These are phyloP conservation scores for Sebastes melanostomus DNA, from an alignment of 2,797 vertebrate genomes.

Conservation along the genomic window DNA sequence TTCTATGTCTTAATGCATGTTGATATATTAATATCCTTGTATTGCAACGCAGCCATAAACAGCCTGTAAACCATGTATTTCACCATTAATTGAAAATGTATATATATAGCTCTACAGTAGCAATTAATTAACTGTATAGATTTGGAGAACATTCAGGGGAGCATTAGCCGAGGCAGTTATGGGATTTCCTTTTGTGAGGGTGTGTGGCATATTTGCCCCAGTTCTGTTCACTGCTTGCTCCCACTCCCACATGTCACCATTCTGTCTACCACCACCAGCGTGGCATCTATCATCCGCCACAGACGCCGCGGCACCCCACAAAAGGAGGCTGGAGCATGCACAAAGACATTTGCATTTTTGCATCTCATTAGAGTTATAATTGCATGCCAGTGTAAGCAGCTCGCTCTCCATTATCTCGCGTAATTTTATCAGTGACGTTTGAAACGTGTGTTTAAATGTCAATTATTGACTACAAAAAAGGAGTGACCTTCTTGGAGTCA, in stretches of 20 bases:
- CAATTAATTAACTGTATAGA: slow-evolving; percentile 75
- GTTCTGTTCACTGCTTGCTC: slow-evolving; percentile 82
- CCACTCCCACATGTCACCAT: slow-evolving; percentile 86
- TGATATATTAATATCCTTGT: neutral
- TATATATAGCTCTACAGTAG: slow-evolving; percentile 29
- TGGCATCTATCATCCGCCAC: slow-evolving; percentile 92
- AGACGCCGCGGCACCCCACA: slow-evolving; percentile 87
- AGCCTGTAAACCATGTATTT: neutral
- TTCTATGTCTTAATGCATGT: neutral
- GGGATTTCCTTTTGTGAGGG: slow-evolving; percentile 77
- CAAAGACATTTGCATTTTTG: slow-evolving; percentile 97
- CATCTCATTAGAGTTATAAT: slow-evolving; percentile 98
- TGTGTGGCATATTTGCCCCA: slow-evolving; percentile 82
- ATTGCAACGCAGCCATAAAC: slow-evolving; percentile 9
- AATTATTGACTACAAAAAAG: slow-evolving; percentile 94
- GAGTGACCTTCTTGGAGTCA: slow-evolving; percentile 93
- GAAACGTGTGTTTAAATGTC: slow-evolving; percentile 98
- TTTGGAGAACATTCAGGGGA: slow-evolving; percentile 72
- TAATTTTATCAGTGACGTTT: slow-evolving; percentile 93
- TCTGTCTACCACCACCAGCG: slow-evolving; percentile 86
- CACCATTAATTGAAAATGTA: slow-evolving; percentile 37
- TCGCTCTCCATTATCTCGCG: slow-evolving; percentile 89
- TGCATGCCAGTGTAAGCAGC: slow-evolving; percentile 91
- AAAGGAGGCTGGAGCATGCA: slow-evolving; percentile 89
- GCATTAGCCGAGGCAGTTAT: slow-evolving; percentile 72